These are phyloP conservation scores for Neoscelio sp. DNA, from an alignment of 2,888 invertebrate species.

Conservation along the genomic window DNA sequence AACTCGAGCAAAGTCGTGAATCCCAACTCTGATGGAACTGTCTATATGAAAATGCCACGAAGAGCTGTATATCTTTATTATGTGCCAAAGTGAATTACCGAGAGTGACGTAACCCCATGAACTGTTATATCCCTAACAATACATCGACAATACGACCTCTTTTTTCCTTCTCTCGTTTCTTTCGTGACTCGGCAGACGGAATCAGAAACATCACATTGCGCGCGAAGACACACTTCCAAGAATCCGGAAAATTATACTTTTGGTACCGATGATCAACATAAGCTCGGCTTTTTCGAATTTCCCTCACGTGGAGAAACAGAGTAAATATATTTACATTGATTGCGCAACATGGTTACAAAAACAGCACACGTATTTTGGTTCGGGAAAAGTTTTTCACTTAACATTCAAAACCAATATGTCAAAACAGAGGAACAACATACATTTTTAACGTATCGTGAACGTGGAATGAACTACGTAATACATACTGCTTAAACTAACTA, in stretches of 20 bases:
- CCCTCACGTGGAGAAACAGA: constrained; percentile 12
- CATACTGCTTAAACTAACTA: too few relatives aligned
- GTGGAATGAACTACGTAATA: too few relatives aligned
- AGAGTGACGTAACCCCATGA: constrained; percentile 61
- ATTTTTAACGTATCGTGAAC: too few relatives aligned
- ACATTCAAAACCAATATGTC: too few relatives aligned
- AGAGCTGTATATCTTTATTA: constrained; percentile 61
- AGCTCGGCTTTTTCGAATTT: constrained; percentile 26
- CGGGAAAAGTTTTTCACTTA: too few relatives aligned
- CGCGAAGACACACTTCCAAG: neutral
- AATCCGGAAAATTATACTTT: constrained; percentile 46
- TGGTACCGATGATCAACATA: constrained; percentile 25
- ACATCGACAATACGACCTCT: constrained; percentile 35
- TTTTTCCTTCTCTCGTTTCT: constrained; percentile 26
- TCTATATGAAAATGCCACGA: constrained; percentile 63
- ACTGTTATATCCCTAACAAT: constrained; percentile 57
- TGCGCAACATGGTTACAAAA: too few relatives aligned
- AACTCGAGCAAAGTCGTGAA: constrained; percentile 46
- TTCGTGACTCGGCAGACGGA: constrained; percentile 34
- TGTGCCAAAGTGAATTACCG: constrained; percentile 66
- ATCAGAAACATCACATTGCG: constrained; percentile 34
- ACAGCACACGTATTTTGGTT: too few relatives aligned
- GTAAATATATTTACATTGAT: constrained; percentile 14
- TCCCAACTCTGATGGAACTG: constrained; percentile 50
- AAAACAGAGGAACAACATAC: too few relatives aligned